Base-by-base conservation (phyloP, 2,797 vertebrate genomes). In the Microctenopoma steveboyesi region DNA sequence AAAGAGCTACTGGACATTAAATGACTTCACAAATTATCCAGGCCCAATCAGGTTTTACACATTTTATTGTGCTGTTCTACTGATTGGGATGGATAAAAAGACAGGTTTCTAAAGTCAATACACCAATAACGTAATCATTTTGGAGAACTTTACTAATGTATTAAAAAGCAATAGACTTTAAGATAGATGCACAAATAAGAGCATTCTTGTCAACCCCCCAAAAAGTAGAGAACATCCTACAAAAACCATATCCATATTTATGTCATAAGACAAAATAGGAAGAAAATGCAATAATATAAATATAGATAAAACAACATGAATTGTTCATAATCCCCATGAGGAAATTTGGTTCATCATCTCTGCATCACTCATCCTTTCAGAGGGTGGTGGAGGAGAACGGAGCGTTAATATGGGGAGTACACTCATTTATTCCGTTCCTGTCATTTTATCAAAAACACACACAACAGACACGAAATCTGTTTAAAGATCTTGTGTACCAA, bases 271-370 rank as follows among this genome's bases (percentile, higher is more conserved):
- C 53, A 15, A 56, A 58, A 57, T 46, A 51, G 65, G 42, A 64
- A 67, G 22, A 22, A 63, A 76, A 65, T 64, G 45, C 65, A 74
- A 55, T 59, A 15, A 64, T 75, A 68, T 63, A 43, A 77, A 73
- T 79, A 69, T 48, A 83, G 71, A 75, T 78, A 49, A 73, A 78
- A 77, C 50, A 63, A 57, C 37, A 78, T 79, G 51, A 81, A 64
- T 79, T 73, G 64, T 81, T 82, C 46, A 77, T 77, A 57, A 57
- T 72, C 70, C 79, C 66, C 48, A 10, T 0, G 39, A 64, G 69
- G 64, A 64, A 63, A 79, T 64, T 57, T 69, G 69, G 54, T 70
- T 86, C 61, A 69, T 81, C n/a, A 2, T 77, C 62, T 76, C 64
- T 71, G 64, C 72, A 58, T 74, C 59, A 74, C 37, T 72, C 75